Evolutionary conservation across 2,113 vertebrate genomes (phyloP), one percentile per base, ranked within the genome.

Genomic region (Bufo bufo): DNA sequence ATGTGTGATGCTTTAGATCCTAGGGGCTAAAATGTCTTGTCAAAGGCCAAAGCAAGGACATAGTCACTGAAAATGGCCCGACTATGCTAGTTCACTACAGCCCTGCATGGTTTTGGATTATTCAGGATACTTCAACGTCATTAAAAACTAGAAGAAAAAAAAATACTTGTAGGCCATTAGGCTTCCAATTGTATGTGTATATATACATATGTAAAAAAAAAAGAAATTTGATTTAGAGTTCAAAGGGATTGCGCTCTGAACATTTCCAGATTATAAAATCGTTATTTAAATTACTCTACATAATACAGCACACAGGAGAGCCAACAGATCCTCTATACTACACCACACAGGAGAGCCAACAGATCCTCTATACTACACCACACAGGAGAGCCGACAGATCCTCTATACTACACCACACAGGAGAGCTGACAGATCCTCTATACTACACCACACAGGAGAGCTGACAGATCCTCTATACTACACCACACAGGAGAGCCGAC

Each of bases 11-110:
- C 58, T 65, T 82, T 11, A 11, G 80, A 43, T 45, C 20, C 17
- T 49, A 17, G 56, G 56, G 54, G 45, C 23, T 43, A 16, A 81
- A 82, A 47, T 65, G 59, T 82, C 16, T 54, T 47, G 17, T 63
- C 59, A 61, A 82, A 82, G 80, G 80, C 65, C 58, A 65, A 43
- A 72, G 7, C 69, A 47, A 47, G 43, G 80, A n/a, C 14, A 20
- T 19, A 81, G 56, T 59, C 0, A 13, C 1, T 23, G n/a, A 47
- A 74, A 45, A 47, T 45, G 4, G 16, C 12, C 69, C 3, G 10
- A 74, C 16, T 74, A 43, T 33, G 16, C 74, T 19, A 4, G 47
- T 8, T 3, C 6, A 6, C 12, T 16, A 20, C 43, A 2, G 33
- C 1, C 20, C 63, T 45, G 10, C 33, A 14, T n/a, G 11, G 12